A percentile compares a stretch with the other conserved stretches of the same genome.
These are phyloP conservation scores for Enteromius unitaeniatus DNA, from an alignment of 2,797 vertebrate species.

Conservation along the genomic window DNA sequence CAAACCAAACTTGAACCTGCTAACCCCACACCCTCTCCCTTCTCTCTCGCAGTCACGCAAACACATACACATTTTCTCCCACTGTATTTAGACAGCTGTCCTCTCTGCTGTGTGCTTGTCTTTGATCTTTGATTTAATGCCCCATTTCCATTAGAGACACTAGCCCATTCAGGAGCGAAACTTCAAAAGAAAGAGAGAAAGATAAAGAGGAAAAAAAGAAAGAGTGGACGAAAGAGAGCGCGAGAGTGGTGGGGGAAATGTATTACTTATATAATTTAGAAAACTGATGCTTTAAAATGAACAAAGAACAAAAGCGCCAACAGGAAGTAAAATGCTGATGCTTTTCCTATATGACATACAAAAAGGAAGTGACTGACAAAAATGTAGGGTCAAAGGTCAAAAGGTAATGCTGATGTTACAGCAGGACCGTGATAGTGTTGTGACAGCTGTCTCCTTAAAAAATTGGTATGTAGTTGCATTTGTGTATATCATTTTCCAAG, in stretches of 20 bases:
- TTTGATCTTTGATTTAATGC: constrained; percentile 67
- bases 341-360: constrained; percentile 40
- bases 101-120: constrained; percentile 57
- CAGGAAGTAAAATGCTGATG: constrained; percentile 39
- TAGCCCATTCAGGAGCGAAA: constrained; percentile 64
- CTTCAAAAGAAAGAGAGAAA: constrained; percentile 56
- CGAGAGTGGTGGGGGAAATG: constrained; percentile 25
- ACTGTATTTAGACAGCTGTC: constrained; percentile 65
- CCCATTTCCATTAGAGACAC: constrained; percentile 66
- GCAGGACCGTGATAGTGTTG: constrained; percentile 21
- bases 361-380: constrained; percentile 47
- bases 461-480: not conserved
- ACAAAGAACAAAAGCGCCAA: constrained; percentile 33
- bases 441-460: constrained; percentile 15
- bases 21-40: constrained; percentile 62
- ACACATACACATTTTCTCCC: constrained; percentile 45
- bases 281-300: constrained; percentile 19
- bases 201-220: constrained; percentile 30
- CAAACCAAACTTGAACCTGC: constrained; percentile 38
- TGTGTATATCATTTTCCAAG: not conserved
- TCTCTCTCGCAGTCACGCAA: constrained; percentile 49
- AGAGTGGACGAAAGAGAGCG: constrained; percentile 26
- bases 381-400: constrained; percentile 38
- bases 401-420: constrained; percentile 31
- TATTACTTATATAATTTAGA: constrained; percentile 32